Base-by-base conservation (phyloP, 2,888 invertebrate genomes). In the Caenorhabditis virilis region DNA sequence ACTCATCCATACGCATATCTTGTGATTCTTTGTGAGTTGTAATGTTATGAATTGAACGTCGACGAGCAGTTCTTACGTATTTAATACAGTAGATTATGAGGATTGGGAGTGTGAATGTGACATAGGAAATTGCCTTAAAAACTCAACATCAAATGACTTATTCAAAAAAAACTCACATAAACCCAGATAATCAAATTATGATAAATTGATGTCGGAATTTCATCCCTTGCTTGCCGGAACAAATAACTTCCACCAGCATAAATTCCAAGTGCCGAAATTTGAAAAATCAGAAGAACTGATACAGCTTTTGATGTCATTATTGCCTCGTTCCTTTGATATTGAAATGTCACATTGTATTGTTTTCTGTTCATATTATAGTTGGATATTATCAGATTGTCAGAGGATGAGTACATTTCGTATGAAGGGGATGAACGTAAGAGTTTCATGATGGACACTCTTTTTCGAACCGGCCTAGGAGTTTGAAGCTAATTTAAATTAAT, bases 41-140 rank as follows among this genome's bases (percentile, higher is more conserved):
- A 33, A 53, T 60, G 50, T 54, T 36, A 38, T 60, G 60, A 27
- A 60, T 60, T 15, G 60, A 49, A 2, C 54, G 42, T 35, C 54
- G 53, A 13, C 60, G 60, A n/a, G 20, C 39, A 2, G 5, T 45
- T n/a, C 13, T 16, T 13, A 42, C 42, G 20, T 43, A 38, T n/a
- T 41, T 22, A 7, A 60, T 60, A n/a, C 50, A 45, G 22, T 15
- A 45, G 7, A 60, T 49, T 9, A 60, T 38, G 23, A 60, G 45
- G n/a, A 60, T 25, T 0, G 60, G 60, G 15, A 60, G 25, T 1
- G 54, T 38, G 6, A 60, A 43, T 2, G 60, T 54, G n/a, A 25
- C 50, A 46, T 54, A 60, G 30, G 54, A 54, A 4, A 60, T 33
- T 0, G 54, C 50, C 59, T 59, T 22, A 42, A 22, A 42, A 42